A percentile compares a stretch with the other conserved stretches of the same genome.
Evolutionary conservation across 2,113 vertebrate genomes (phyloP).

Genomic region (Himantopus leucocephalus): DNA sequence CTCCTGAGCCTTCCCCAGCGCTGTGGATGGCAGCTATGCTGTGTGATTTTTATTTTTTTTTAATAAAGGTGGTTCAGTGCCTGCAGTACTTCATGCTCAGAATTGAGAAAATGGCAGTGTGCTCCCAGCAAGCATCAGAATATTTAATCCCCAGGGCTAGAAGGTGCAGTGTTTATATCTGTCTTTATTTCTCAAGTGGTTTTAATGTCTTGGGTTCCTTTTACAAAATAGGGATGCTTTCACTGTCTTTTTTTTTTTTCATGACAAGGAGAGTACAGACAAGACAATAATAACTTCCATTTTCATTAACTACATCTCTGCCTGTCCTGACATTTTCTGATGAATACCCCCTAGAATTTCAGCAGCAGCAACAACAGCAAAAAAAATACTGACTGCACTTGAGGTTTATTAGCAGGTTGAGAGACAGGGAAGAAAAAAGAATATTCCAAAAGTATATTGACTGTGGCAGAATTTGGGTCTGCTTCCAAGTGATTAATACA

Average conservation of each 20-base stretch:
- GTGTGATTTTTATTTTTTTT: background rate
- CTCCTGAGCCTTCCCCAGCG: background rate
- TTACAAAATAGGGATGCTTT: background rate
- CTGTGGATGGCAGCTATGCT: background rate
- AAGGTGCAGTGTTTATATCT: background rate
- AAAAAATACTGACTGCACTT: background rate
- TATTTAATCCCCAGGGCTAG: background rate
- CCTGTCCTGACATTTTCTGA: background rate
- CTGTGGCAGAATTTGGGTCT: background rate
- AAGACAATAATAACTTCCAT: background rate
- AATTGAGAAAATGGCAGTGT: conserved; percentile 5
- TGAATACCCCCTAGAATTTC: background rate
- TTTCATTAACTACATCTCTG: conserved; percentile 8
- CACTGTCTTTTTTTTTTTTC: background rate
- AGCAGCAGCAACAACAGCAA: background rate
- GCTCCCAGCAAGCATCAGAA: background rate
- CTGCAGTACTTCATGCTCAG: conserved; percentile 35
- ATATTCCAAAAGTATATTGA: background rate
- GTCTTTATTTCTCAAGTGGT: background rate
- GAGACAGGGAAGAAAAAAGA: background rate
- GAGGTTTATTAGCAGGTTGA: background rate
- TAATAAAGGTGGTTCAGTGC: background rate
- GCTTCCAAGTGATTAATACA: background rate
- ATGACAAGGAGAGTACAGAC: background rate
- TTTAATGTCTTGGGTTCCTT: background rate